Evolutionary conservation across 2,797 vertebrate species (phyloP), one percentile per base, ranked within the genome.

Genomic region (Pteronotus mesoamericanus): DNA sequence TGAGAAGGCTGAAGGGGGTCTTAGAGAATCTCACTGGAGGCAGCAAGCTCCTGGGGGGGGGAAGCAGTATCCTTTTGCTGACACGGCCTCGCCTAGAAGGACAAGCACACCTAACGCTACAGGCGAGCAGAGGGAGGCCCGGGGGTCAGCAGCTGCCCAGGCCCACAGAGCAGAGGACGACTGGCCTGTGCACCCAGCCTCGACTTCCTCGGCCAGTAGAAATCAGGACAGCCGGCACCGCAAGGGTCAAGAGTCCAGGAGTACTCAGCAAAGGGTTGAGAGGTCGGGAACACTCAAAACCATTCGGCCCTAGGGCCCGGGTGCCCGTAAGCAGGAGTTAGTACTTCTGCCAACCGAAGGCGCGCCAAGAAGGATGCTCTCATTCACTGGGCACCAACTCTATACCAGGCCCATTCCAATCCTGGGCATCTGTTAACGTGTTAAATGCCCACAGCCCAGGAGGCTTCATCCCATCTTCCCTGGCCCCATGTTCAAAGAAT

Each of bases 261-360:
- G 53, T 69, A 2, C 86, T 95, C 59, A 12, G 68, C 68, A n/a
- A 42, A 32, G 1, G 34, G 29, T 42, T 7, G 59, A 53, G 32
- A 46, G 19, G 57, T 0, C 1, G 3, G 6, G 51, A 21, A 26
- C 5, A 0, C 71, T 64, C 75, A 15, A 0, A 74, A 6, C 0
- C 12, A 4, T 2, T 26, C 18, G 4, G 68, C 29, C 44, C 0
- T 4, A 5, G 37, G 85, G 32, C 7, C 66, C 42, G 77, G 34
- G 37, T 2, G 1, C 10, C 0, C 24, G 0, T 0, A 1, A 9
- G 39, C 3, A 11, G 29, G 32, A 26, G 22, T 16, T 6, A 2
- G 83, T 19, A 0, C 59, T 53, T 44, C 64, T 12, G 42, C 26
- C 42, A n/a, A 59, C 2, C 10, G 80, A 0, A 34, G 64, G 9